phyloP scores from a whole-genome alignment of 2,797 vertebrate species.

The Oreonectes daqikongensis region DNA sequence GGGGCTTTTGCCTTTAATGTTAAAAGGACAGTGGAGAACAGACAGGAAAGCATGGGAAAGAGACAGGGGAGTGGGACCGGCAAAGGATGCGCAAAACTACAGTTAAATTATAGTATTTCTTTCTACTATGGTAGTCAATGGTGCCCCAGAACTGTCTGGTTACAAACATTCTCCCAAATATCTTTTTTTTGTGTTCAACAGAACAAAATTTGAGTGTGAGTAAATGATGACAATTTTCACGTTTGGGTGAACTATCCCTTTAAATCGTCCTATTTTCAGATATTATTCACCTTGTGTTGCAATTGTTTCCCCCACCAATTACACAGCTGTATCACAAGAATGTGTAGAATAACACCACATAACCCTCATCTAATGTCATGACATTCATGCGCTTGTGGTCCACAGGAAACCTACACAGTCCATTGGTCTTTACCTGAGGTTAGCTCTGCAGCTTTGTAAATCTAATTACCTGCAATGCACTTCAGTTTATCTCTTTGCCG shows the following conservation, averaged over 20 bases:
- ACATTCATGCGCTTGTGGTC: slow-evolving; percentile 41
- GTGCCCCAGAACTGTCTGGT: too few relatives aligned
- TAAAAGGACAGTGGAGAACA: too few relatives aligned
- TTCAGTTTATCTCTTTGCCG: slow-evolving; percentile 96
- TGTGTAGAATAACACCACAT: slow-evolving; percentile 5
- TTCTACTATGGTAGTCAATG: too few relatives aligned
- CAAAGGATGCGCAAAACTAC: too few relatives aligned
- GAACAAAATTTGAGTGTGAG: too few relatives aligned
- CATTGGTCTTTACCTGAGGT: slow-evolving; percentile 67
- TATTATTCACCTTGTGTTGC: slow-evolving; percentile 50
- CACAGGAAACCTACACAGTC: slow-evolving; percentile 55
- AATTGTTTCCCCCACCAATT: slow-evolving; percentile 22
- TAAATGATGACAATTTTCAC: too few relatives aligned
- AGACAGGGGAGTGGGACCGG: too few relatives aligned
- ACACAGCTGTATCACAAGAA: slow-evolving; percentile 4
- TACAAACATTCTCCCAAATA: too few relatives aligned
- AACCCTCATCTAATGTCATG: slow-evolving; percentile 40
- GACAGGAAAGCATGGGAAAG: too few relatives aligned
- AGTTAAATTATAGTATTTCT: too few relatives aligned
- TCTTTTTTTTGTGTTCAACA: too few relatives aligned
- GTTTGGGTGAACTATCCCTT: neutral
- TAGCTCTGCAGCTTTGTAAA: slow-evolving; percentile 75
- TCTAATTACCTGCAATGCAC: slow-evolving; percentile 97
- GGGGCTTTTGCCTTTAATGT: too few relatives aligned
- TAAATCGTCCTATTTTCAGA: slow-evolving; percentile 45